Evolutionary conservation across 2,797 vertebrate species (phyloP).

Genomic region (Anguilla pacifica): DNA sequence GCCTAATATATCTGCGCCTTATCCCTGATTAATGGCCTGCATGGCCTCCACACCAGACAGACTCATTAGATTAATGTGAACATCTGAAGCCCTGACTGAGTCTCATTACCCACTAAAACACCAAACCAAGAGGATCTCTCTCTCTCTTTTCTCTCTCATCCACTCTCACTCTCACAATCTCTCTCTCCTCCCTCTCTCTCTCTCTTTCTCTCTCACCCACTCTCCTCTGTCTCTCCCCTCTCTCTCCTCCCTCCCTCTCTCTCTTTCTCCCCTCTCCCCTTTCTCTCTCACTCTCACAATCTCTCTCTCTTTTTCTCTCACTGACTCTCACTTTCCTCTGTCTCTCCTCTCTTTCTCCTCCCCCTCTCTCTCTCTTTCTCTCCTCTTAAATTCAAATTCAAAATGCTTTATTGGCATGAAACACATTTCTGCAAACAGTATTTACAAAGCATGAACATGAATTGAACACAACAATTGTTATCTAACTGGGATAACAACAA

Average conservation of each 20-base stretch:
- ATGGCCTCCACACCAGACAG: constrained; percentile 51
- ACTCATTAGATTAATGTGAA: constrained; percentile 66
- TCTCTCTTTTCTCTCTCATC: not conserved
- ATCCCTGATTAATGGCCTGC: constrained; percentile 72
- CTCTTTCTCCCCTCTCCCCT: too few species aligned
- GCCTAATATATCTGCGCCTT: constrained; percentile 69
- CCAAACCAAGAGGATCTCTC: constrained; percentile 24
- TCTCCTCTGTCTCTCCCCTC: too few species aligned
- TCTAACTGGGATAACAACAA: too few species aligned
- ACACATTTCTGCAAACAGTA: too few species aligned
- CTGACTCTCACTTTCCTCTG: too few species aligned
- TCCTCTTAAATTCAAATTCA: too few species aligned
- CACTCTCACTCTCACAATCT: not conserved
- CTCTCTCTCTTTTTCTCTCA: not conserved
- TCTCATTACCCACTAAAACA: constrained; percentile 48
- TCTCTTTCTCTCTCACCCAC: not conserved
- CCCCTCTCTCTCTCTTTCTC: too few species aligned
- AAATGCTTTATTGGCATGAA: too few species aligned
- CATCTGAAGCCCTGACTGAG: constrained; percentile 64
- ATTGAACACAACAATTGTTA: too few species aligned
- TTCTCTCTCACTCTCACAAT: not conserved
- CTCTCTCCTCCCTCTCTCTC: not conserved
- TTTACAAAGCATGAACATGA: too few species aligned
- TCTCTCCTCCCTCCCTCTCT: too few species aligned
- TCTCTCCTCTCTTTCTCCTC: too few species aligned